phyloP scores from a whole-genome alignment of 2,888 invertebrate genomes.

The Archips crataeganus region DNA sequence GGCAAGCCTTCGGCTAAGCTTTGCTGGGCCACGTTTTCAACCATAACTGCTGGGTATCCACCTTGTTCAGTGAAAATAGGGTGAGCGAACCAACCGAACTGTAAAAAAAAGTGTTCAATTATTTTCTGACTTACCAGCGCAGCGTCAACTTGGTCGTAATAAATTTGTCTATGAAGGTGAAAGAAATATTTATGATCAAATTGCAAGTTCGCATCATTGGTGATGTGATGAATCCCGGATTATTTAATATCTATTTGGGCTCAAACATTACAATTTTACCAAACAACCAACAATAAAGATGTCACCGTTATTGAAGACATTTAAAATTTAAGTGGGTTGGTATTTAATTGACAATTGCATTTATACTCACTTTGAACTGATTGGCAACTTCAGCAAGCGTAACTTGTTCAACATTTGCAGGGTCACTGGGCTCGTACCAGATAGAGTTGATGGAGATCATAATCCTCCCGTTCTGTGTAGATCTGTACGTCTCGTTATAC shows the following conservation, averaged over 20 bases:
- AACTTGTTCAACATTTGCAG: constrained; percentile 71
- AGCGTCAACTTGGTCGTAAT: background rate
- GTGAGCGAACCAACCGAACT: constrained; percentile 85
- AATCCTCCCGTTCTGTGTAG: constrained; percentile 82
- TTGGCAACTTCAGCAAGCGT: constrained; percentile 80
- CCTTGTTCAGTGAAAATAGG: constrained; percentile 81
- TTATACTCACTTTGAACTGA: constrained; percentile 75
- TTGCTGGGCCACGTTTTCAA: constrained; percentile 74
- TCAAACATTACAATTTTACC: too few species aligned
- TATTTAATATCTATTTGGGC: too few species aligned
- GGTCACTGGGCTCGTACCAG: constrained; percentile 81
- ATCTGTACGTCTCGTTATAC: constrained; percentile 87
- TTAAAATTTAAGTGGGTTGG: too few species aligned
- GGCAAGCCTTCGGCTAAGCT: constrained; percentile 74
- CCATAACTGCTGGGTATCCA: constrained; percentile 80
- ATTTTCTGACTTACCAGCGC: background rate
- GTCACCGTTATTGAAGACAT: too few species aligned
- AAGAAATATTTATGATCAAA: too few species aligned
- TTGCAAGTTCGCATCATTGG: too few species aligned
- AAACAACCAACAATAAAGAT: too few species aligned
- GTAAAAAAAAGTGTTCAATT: constrained; percentile 43
- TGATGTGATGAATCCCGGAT: too few species aligned
- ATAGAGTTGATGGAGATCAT: constrained; percentile 85
- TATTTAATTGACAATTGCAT: too few species aligned
- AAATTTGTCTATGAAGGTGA: background rate